Conservation (phyloP, 2,888 invertebrate species). For the Agriopis marginaria region DNA sequence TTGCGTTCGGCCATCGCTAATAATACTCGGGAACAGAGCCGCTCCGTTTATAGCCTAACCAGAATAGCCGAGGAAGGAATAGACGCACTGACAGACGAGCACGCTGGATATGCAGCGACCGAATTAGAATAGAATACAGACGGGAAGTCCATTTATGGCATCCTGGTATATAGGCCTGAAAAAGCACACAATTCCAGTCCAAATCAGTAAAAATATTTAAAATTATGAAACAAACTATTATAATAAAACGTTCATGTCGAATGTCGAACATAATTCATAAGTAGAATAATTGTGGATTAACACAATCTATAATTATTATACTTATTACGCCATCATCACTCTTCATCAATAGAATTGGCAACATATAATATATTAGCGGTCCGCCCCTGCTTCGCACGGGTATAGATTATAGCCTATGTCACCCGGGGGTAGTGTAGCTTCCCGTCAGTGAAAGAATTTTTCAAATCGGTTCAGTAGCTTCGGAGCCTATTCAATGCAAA, state of each 20-base stretch:
- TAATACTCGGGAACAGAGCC: conserved; percentile 73
- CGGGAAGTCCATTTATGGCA: conserved; percentile 59
- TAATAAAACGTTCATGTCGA: not conserved
- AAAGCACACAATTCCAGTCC: not conserved
- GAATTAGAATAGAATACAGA: conserved; percentile 61
- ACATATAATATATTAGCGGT: too few relatives aligned
- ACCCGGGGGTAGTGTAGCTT: too few relatives aligned
- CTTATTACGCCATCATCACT: too few relatives aligned
- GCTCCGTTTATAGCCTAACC: conserved; percentile 74
- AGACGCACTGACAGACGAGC: conserved; percentile 61
- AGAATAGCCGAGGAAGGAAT: conserved; percentile 75
- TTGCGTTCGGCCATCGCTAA: conserved; percentile 76
- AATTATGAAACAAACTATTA: not conserved
- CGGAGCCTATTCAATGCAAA: too few relatives aligned
- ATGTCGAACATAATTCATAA: too few relatives aligned
- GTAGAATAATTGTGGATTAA: too few relatives aligned
- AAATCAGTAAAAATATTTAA: not conserved
- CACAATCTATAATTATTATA: too few relatives aligned
- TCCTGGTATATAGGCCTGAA: conserved; percentile 43
- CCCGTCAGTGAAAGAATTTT: too few relatives aligned
- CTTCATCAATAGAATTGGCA: too few relatives aligned
- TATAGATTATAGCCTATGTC: too few relatives aligned
- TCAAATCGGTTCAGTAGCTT: too few relatives aligned
- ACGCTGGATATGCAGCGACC: conserved; percentile 46
- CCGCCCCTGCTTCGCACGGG: too few relatives aligned